Percentiles rank a stretch among this genome's conserved stretches.
phyloP scores from a whole-genome alignment of 53 echinoderm and acorn worm genomes.

The Astropecten irregularis region DNA sequence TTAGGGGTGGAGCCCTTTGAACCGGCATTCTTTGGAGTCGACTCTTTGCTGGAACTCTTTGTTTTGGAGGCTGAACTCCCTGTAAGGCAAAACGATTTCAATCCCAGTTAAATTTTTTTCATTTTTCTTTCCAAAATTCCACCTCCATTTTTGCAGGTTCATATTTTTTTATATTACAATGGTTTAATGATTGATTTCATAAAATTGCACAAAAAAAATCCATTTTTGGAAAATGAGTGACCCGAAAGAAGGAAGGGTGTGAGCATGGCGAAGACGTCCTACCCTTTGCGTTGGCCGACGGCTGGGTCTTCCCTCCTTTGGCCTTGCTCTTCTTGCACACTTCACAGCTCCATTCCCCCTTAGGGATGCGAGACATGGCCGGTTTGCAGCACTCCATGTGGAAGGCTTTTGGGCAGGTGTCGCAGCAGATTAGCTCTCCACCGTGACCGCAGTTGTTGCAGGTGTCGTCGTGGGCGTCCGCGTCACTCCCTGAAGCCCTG shows the following conservation, averaged over 20 bases:
- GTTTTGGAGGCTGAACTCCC: conserved; percentile 1
- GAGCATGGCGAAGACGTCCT: background rate
- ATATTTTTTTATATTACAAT: too few relatives aligned
- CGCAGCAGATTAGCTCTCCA: conserved; percentile 85
- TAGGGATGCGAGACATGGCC: conserved; percentile 64
- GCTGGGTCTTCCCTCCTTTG: conserved; percentile 23
- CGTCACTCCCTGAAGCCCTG: conserved; percentile 37
- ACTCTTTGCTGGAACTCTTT: background rate
- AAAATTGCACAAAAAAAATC: too few relatives aligned
- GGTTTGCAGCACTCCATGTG: conserved; percentile 85
- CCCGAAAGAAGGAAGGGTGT: too few relatives aligned
- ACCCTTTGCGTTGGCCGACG: conserved; percentile 22
- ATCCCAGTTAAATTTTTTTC: too few relatives aligned
- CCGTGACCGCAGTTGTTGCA: conserved; percentile 79
- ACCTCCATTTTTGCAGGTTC: too few relatives aligned
- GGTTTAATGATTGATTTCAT: too few relatives aligned
- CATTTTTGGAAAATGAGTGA: too few relatives aligned
- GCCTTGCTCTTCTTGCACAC: conserved; percentile 45
- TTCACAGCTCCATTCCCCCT: conserved; percentile 80
- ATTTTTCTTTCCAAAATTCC: too few relatives aligned
- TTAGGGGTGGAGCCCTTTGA: conserved; percentile 23
- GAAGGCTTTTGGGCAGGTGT: conserved; percentile 72
- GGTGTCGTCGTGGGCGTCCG: conserved; percentile 73
- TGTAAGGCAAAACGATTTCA: too few relatives aligned
- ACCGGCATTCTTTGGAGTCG: background rate